Conservation (phyloP, 2,888 invertebrate species). For the Brenthis hecate region DNA sequence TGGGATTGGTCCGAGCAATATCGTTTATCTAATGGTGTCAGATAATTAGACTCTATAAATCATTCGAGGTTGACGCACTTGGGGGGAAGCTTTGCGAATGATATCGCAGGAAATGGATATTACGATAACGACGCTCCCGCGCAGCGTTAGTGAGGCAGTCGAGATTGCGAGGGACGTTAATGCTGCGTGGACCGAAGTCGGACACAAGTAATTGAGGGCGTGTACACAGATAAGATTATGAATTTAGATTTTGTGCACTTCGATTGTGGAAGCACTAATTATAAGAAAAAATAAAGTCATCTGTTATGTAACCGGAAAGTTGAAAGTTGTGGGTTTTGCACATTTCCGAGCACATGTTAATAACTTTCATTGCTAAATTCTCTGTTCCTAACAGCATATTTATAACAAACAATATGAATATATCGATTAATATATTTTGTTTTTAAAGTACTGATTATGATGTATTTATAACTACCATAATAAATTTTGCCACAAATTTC, state of each 20-base stretch:
- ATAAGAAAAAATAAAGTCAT: background rate
- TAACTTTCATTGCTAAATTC: no score
- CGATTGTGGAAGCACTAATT: slow-evolving; percentile 15
- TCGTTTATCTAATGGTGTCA: slow-evolving; percentile 53
- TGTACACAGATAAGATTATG: slow-evolving; percentile 9
- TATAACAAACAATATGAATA: no score
- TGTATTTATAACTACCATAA: background rate
- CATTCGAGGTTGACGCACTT: slow-evolving; percentile 52
- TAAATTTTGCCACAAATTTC: background rate
- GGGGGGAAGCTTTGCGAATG: slow-evolving; percentile 48
- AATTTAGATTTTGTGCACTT: slow-evolving; percentile 10
- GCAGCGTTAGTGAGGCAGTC: slow-evolving; percentile 41
- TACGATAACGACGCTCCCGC: slow-evolving; percentile 59
- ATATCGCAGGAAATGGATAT: slow-evolving; percentile 66
- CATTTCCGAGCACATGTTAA: background rate
- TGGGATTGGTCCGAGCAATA: slow-evolving; percentile 42
- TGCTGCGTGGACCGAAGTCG: slow-evolving; percentile 19
- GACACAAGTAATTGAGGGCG: slow-evolving; percentile 16
- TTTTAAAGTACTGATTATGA: background rate
- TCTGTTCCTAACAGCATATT: no score
- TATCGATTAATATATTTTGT: background rate
- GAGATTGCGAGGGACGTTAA: slow-evolving; percentile 28
- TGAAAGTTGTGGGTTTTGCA: slow-evolving; percentile 12
- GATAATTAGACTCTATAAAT: slow-evolving; percentile 64
- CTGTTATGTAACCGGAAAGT: slow-evolving; percentile 12